phyloP scores from a whole-genome alignment of 2,113 vertebrate genomes.

The Tringa solitaria region DNA sequence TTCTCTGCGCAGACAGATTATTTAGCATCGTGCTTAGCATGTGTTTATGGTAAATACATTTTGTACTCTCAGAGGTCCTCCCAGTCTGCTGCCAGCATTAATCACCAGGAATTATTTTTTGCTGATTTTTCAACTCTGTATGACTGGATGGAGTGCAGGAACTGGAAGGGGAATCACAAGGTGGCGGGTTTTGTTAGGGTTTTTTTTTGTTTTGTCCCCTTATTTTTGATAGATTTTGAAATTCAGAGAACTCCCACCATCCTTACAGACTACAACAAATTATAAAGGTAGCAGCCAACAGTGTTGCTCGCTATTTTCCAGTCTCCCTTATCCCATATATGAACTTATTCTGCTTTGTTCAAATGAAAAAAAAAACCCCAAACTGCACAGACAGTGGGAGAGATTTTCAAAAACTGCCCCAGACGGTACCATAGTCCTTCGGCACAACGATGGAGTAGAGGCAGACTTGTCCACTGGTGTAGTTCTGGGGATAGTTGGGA shows the following conservation, averaged over 20 bases:
- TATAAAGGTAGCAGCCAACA: neutral
- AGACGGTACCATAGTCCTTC: constrained; percentile 88
- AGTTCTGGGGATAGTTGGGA: constrained; percentile 94
- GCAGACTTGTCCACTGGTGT: constrained; percentile 88
- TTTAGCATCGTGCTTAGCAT: neutral
- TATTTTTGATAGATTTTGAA: neutral
- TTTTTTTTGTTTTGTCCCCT: too few species aligned
- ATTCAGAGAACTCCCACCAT: neutral
- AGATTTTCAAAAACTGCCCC: neutral
- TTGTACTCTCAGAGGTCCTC: neutral
- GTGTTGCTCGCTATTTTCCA: neutral
- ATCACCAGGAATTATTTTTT: neutral
- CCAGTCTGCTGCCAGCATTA: neutral
- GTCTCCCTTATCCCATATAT: neutral
- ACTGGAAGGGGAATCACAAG: neutral
- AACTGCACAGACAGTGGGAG: neutral
- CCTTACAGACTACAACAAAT: neutral
- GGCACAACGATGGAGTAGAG: constrained; percentile 91
- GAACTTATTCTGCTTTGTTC: neutral
- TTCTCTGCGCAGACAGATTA: neutral
- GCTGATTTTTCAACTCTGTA: neutral
- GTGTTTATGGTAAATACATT: neutral
- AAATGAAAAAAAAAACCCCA: neutral
- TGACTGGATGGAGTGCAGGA: neutral
- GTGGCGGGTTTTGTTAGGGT: neutral